Conservation (phyloP, 2,113 vertebrate genomes). For the Scopus umbretta region DNA sequence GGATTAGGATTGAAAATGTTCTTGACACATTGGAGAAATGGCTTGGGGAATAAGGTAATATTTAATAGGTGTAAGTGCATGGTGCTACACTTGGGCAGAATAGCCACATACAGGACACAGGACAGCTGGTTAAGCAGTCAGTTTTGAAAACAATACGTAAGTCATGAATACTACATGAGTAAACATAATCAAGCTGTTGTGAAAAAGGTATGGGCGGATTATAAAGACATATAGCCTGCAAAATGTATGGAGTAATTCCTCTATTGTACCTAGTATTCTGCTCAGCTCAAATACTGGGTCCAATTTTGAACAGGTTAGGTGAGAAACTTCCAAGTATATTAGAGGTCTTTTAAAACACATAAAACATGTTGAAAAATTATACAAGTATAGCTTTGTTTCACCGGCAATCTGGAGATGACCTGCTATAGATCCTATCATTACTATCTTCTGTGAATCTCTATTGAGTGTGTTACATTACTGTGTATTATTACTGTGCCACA, state of each 20-base stretch:
- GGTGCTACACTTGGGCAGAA: not conserved
- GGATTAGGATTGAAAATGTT: not conserved
- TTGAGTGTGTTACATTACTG: not conserved
- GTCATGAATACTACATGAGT: not conserved
- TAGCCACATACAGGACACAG: not conserved
- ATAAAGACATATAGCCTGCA: not conserved
- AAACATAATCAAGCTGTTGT: not conserved
- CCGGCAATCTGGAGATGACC: not conserved
- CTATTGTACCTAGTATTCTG: not conserved
- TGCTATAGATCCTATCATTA: not conserved
- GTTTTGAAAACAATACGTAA: not conserved
- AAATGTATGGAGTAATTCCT: not conserved
- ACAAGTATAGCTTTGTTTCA: not conserved
- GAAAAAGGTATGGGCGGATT: not conserved
- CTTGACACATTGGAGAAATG: not conserved
- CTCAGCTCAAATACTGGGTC: not conserved
- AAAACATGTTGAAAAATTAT: not conserved
- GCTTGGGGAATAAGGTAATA: not conserved
- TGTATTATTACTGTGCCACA: not conserved
- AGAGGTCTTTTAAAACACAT: not conserved
- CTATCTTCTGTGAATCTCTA: not conserved
- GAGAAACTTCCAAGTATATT: not conserved
- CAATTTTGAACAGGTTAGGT: not conserved
- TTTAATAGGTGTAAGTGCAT: not conserved
- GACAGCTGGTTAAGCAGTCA: not conserved